phyloP scores from a whole-genome alignment of 2,113 vertebrate species.

The Ochotona princeps region DNA sequence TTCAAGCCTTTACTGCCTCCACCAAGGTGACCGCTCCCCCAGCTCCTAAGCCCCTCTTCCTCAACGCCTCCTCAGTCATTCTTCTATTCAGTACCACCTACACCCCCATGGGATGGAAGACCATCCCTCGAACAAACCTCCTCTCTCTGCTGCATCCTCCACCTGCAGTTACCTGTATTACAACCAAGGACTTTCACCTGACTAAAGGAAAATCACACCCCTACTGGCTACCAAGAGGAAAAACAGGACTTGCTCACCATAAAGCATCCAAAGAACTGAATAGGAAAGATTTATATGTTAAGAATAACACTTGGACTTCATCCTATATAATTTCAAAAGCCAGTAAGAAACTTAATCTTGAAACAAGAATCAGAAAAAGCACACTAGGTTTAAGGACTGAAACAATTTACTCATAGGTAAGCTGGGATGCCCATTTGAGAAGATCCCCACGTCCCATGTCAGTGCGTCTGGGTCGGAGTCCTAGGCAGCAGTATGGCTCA shows the following conservation, averaged over 20 bases:
- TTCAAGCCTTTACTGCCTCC: neutral
- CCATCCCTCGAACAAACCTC: neutral
- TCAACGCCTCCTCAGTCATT: neutral
- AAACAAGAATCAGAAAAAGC: conserved; percentile 44
- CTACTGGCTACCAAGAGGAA: neutral
- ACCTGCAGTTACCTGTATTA: neutral
- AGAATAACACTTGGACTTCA: neutral
- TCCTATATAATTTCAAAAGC: conserved; percentile 34
- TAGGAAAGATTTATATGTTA: neutral
- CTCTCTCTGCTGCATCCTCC: neutral
- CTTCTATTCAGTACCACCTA: neutral
- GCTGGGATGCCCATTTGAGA: too few relatives aligned
- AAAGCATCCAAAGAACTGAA: neutral
- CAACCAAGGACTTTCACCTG: neutral
- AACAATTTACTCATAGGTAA: conserved; percentile 26
- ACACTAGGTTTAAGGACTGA: conserved; percentile 1
- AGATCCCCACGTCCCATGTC: too few relatives aligned
- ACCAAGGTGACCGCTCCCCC: neutral
- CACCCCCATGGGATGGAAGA: neutral
- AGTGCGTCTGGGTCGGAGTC: too few relatives aligned
- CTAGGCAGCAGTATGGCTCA: too few relatives aligned
- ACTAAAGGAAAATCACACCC: neutral
- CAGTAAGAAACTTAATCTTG: conserved; percentile 24
- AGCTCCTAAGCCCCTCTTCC: neutral
- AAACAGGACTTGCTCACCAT: neutral